Conservation (phyloP, 1,140 invertebrate genomes). For the Luehdorfia chinensis region DNA sequence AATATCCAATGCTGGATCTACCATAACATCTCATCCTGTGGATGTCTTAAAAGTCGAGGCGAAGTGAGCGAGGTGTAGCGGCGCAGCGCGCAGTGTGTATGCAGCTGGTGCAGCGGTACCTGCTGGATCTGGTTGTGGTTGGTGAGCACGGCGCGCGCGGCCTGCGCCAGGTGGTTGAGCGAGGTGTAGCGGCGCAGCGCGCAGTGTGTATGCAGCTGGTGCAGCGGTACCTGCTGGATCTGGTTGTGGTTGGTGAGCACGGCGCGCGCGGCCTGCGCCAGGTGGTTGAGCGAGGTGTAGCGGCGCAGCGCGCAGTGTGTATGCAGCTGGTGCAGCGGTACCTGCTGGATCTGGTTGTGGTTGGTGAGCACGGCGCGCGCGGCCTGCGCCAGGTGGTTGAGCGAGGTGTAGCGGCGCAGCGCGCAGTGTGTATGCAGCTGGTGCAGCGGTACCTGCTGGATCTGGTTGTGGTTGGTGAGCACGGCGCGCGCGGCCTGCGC, state of each 20-base stretch:
- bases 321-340: no score
- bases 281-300: conserved; percentile 98
- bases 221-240: conserved; percentile 82
- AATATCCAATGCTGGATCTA: no score
- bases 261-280: conserved; percentile 95
- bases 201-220: no score
- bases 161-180: conserved; percentile 96
- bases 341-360: conserved; percentile 89
- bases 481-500: conserved; percentile 96
- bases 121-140: conserved; percentile 93
- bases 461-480: conserved; percentile 96
- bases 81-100: no score
- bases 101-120: no score
- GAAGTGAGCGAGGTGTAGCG: no score
- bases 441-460: conserved; percentile 79
- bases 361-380: conserved; percentile 97
- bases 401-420: conserved; percentile 95
- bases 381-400: conserved; percentile 97
- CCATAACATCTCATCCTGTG: no score
- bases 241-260: conserved; percentile 97
- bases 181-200: no score
- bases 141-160: conserved; percentile 96
- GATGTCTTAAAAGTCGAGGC: no score
- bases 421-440: no score
- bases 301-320: conserved; percentile 93